A percentile compares a stretch with the other conserved stretches of the same genome.
phyloP scores from a whole-genome alignment of 2,888 invertebrate genomes.

The Drosophila meridiana region DNA sequence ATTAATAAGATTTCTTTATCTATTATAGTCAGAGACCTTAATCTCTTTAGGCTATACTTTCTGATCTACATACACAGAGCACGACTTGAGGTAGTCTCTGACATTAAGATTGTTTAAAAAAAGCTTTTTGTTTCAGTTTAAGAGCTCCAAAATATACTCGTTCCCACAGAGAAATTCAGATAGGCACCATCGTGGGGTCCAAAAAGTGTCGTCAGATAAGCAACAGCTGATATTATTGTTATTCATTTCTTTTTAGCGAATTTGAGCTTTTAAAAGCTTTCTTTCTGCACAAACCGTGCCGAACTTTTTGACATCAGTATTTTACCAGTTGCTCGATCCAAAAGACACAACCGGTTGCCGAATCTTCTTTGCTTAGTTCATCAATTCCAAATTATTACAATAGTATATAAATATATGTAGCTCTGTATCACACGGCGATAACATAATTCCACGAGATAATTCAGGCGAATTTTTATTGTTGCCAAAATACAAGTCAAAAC shows the following conservation, averaged over 20 bases:
- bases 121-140: background rate
- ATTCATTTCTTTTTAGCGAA: background rate
- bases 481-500: background rate
- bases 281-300: background rate
- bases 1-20: background rate
- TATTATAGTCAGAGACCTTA: background rate
- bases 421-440: background rate
- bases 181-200: too few relatives aligned
- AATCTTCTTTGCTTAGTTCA: background rate
- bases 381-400: background rate
- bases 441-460: background rate
- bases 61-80: background rate
- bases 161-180: background rate
- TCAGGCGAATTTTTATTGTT: slow-evolving; percentile 23
- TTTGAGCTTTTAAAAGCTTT: background rate
- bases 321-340: background rate
- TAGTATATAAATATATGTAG: background rate
- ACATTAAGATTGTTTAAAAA: background rate
- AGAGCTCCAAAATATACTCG: background rate
- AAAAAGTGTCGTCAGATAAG: background rate
- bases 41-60: background rate
- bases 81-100: background rate
- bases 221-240: background rate
- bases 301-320: background rate
- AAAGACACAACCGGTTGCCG: background rate